phyloP scores from a whole-genome alignment of 2,888 invertebrate species.

The Euclidia mi region DNA sequence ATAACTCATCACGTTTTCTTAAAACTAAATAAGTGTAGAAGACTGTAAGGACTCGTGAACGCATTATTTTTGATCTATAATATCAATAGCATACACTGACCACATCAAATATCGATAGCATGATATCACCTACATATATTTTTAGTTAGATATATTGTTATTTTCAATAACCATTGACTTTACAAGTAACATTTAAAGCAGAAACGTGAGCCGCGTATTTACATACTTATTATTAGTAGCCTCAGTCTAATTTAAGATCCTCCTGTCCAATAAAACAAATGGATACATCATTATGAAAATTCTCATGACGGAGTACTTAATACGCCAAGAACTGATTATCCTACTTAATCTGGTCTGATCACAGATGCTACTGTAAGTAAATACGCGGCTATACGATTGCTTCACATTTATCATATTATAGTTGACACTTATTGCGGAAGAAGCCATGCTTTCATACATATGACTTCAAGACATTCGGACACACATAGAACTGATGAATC shows the following conservation, averaged over 20 bases:
- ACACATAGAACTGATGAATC: not conserved
- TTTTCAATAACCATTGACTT: conserved; percentile 21
- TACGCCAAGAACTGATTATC: too few species aligned
- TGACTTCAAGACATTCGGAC: not conserved
- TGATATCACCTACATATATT: conserved; percentile 24
- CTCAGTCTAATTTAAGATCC: too few species aligned
- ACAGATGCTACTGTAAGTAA: too few species aligned
- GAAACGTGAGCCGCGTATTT: too few species aligned
- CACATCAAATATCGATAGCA: conserved; percentile 48
- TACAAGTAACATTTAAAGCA: not conserved
- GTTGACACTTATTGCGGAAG: conserved; percentile 5
- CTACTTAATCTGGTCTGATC: too few species aligned
- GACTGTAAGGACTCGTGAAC: too few species aligned
- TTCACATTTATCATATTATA: not conserved
- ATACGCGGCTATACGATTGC: too few species aligned
- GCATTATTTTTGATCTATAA: conserved; percentile 34
- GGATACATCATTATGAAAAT: too few species aligned
- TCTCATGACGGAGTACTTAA: too few species aligned
- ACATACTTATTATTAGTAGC: too few species aligned
- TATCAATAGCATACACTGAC: conserved; percentile 55
- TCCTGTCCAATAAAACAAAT: too few species aligned
- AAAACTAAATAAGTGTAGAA: not conserved
- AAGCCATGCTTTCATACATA: conserved; percentile 11
- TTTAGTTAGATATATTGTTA: conserved; percentile 8
- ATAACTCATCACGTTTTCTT: not conserved